Evolutionary conservation across 2,888 invertebrate genomes (phyloP).

Genomic region (Drosophila prostipennis): DNA sequence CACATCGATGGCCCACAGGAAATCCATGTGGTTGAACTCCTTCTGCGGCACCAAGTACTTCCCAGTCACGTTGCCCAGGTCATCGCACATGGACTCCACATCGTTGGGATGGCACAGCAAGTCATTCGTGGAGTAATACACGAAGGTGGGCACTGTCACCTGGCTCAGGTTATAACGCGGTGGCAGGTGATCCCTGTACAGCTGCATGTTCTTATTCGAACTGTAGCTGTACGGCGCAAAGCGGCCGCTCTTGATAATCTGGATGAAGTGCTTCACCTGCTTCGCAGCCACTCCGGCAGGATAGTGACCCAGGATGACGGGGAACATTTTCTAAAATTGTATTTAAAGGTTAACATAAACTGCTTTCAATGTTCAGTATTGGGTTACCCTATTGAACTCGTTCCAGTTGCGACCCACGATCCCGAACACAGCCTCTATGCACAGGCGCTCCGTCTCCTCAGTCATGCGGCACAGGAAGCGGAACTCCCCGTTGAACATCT

Average conservation of each 20-base stretch:
- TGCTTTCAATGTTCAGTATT: rapidly evolving
- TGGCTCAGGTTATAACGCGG: slow-evolving; percentile 85
- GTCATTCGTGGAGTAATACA: slow-evolving; percentile 86
- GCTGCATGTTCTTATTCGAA: slow-evolving; percentile 83
- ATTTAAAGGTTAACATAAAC: rapidly evolving
- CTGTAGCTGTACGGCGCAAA: slow-evolving; percentile 86
- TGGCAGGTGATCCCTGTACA: slow-evolving; percentile 85
- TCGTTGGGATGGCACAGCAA: slow-evolving; percentile 86
- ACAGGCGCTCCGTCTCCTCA: slow-evolving; percentile 81
- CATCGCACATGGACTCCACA: slow-evolving; percentile 80
- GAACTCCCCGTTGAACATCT: slow-evolving; percentile 82
- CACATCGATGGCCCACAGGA: slow-evolving; percentile 87
- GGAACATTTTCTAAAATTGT: slow-evolving; percentile 85
- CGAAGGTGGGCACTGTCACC: slow-evolving; percentile 85
- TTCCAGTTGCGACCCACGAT: slow-evolving; percentile 82
- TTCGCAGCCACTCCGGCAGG: slow-evolving; percentile 87
- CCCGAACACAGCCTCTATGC: slow-evolving; percentile 83
- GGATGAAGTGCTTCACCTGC: slow-evolving; percentile 87
- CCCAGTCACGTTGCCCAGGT: slow-evolving; percentile 82
- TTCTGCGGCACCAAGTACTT: slow-evolving; percentile 85
- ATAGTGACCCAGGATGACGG: slow-evolving; percentile 87
- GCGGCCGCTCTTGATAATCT: slow-evolving; percentile 83
- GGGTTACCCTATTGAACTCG: slow-evolving; percentile 81
- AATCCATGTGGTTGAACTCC: slow-evolving; percentile 88
- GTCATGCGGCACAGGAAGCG: slow-evolving; percentile 82